Conservation (phyloP, 2,888 invertebrate species). For the Nomada ferruginata region DNA sequence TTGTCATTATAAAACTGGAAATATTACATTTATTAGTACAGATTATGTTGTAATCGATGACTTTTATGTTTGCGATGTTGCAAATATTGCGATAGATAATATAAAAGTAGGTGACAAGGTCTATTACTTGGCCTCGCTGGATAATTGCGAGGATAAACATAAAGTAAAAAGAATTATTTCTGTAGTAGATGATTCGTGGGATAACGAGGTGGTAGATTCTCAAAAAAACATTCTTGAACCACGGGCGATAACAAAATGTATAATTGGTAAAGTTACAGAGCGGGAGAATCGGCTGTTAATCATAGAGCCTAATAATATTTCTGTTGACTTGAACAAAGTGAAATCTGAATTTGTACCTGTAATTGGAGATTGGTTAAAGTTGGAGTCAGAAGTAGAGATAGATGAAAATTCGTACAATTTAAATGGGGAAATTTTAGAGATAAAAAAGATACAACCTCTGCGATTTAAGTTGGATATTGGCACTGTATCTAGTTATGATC, state of each 20-base stretch:
- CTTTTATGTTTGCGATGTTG: constrained; percentile 85
- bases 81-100: constrained; percentile 78
- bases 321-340: constrained; percentile 87
- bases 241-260: constrained; percentile 71
- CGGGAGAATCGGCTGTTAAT: constrained; percentile 82
- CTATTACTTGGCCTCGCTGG: constrained; percentile 86
- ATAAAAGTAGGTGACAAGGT: constrained; percentile 86
- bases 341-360: constrained; percentile 88
- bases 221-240: not conserved
- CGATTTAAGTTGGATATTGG: constrained; percentile 86
- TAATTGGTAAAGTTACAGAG: constrained; percentile 83
- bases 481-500: constrained; percentile 84
- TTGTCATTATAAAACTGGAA: constrained; percentile 84
- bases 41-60: constrained; percentile 87
- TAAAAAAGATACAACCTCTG: constrained; percentile 87
- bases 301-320: constrained; percentile 86
- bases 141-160: constrained; percentile 82
- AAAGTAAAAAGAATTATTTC: constrained; percentile 87
- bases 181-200: constrained; percentile 74
- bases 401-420: constrained; percentile 86
- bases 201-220: constrained; percentile 39
- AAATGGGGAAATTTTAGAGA: constrained; percentile 87
- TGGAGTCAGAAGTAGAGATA: constrained; percentile 87
- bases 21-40: constrained; percentile 86
- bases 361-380: constrained; percentile 89